These are phyloP conservation scores for Pachymerium ferrugineum DNA, from an alignment of 2,888 invertebrate genomes.

Conservation along the genomic window DNA sequence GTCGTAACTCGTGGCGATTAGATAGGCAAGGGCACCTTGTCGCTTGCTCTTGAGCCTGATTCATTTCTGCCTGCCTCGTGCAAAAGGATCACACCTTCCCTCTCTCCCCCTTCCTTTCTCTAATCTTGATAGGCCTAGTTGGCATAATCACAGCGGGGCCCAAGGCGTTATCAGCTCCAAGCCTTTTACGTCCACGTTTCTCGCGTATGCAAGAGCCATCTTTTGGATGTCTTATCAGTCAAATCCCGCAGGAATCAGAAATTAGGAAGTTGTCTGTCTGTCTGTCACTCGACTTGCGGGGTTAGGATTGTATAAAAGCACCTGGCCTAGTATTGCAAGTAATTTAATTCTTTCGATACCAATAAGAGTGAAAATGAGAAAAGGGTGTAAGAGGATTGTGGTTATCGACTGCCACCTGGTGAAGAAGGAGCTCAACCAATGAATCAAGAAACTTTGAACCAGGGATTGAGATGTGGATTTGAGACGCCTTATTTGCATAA, in stretches of 20 bases:
- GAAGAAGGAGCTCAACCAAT: neutral
- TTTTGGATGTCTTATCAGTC: neutral
- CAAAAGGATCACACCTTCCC: conserved; percentile 12
- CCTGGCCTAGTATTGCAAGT: neutral
- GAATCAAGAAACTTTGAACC: conserved; percentile 13
- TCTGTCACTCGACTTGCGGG: neutral
- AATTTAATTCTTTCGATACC: conserved; percentile 4
- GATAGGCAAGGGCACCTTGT: conserved; percentile 9
- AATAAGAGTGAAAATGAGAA: neutral
- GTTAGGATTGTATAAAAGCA: neutral
- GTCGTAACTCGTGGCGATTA: neutral
- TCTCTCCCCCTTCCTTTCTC: neutral
- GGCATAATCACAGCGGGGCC: conserved; percentile 9
- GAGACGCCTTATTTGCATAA: neutral
- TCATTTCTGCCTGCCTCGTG: conserved; percentile 9
- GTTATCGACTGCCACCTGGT: conserved; percentile 4
- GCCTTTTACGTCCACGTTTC: neutral
- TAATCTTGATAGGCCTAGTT: conserved; percentile 8
- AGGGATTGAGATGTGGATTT: conserved; percentile 7
- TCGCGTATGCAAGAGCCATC: neutral
- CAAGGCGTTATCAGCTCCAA: neutral
- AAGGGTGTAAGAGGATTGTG: neutral
- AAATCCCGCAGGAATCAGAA: neutral
- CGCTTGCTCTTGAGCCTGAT: conserved; percentile 13
- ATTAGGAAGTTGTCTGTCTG: conserved; percentile 2